Percentiles rank a stretch among this genome's conserved stretches.
These are phyloP conservation scores for Bufo bufo DNA, from an alignment of 2,113 vertebrate species.

Conservation along the genomic window DNA sequence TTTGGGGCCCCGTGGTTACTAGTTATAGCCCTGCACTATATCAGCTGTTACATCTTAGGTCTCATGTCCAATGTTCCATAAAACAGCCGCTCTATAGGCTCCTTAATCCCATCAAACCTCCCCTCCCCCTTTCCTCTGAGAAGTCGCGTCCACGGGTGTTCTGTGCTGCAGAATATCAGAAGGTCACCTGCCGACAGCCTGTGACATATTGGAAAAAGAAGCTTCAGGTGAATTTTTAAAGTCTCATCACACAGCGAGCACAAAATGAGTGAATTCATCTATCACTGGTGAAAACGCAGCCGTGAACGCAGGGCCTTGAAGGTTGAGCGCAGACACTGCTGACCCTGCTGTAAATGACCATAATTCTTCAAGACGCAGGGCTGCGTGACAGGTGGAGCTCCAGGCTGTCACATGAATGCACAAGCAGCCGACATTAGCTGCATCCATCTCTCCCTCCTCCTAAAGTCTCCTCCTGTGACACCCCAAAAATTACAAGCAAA, in stretches of 20 bases:
- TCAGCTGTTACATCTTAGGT: no score
- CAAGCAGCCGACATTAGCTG: background rate
- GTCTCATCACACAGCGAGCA: constrained; percentile 54
- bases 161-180: constrained; percentile 63
- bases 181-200: constrained; percentile 63
- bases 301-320: constrained; percentile 63
- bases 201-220: constrained; percentile 63
- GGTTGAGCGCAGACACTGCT: constrained; percentile 65
- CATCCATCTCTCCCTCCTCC: background rate
- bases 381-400: constrained; percentile 59
- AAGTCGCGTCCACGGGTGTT: constrained; percentile 56
- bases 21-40: background rate
- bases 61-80: background rate
- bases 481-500: background rate
- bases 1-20: background rate
- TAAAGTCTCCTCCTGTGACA: background rate
- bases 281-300: constrained; percentile 62
- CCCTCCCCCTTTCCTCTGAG: constrained; percentile 23
- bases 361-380: constrained; percentile 68
- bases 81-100: no score
- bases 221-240: constrained; percentile 62
- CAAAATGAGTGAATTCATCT: constrained; percentile 64
- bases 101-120: background rate
- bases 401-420: background rate
- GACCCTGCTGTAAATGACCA: constrained; percentile 64